Percentiles rank a stretch among this genome's conserved stretches.
Evolutionary conservation across 2,113 vertebrate species (phyloP).

Genomic region (Speoplatyrhinus poulsoni): DNA sequence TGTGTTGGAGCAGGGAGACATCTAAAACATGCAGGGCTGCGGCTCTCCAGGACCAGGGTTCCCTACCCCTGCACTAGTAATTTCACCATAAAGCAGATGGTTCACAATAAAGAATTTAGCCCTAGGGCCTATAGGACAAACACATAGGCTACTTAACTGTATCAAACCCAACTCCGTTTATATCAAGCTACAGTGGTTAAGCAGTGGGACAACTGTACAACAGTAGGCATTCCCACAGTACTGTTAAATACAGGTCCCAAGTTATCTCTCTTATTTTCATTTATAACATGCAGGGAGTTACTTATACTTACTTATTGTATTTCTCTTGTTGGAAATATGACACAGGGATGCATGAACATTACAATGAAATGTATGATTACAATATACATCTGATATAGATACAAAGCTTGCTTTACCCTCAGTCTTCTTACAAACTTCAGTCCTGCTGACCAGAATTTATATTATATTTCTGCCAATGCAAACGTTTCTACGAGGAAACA

Average conservation of each 20-base stretch:
- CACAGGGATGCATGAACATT: slow-evolving; percentile 2
- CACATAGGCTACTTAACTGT: slow-evolving; percentile 12
- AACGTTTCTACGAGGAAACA: too few relatives aligned
- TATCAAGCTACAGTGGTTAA: neutral
- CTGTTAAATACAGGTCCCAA: neutral
- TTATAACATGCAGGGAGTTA: slow-evolving; percentile 15
- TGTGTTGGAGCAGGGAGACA: too few relatives aligned
- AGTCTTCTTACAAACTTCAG: neutral
- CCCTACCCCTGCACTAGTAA: slow-evolving; percentile 12
- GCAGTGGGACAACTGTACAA: neutral
- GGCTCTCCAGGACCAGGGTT: too few relatives aligned
- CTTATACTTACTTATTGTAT: too few relatives aligned
- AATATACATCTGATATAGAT: neutral
- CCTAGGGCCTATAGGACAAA: neutral
- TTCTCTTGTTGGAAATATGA: neutral
- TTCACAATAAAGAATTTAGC: neutral
- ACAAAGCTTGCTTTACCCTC: neutral
- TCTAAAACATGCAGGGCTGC: too few relatives aligned
- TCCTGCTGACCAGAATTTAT: too few relatives aligned
- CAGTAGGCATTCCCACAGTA: neutral
- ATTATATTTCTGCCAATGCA: too few relatives aligned
- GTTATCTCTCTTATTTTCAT: neutral
- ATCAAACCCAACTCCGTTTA: slow-evolving; percentile 1
- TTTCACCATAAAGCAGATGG: slow-evolving; percentile 33
- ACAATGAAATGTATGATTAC: neutral